Evolutionary conservation across 2,888 invertebrate species (phyloP).

Genomic region (Drosophila siamana): DNA sequence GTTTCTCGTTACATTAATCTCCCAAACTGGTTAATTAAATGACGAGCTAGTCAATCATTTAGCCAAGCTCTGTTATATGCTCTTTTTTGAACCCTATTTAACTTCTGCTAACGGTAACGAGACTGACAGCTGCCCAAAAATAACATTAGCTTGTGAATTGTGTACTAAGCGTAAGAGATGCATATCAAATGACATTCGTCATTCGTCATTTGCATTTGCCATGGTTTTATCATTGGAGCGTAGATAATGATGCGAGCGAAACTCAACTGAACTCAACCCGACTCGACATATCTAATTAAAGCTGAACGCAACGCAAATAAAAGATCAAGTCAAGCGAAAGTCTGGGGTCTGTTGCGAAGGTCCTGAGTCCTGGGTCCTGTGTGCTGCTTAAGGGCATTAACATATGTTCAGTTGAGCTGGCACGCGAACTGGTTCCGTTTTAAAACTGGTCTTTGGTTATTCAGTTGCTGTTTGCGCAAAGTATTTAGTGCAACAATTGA

Average conservation of each 20-base stretch:
- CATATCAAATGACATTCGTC: constrained; percentile 70
- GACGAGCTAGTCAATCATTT: constrained; percentile 6
- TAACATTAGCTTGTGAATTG: too few relatives aligned
- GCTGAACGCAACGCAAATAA: constrained; percentile 19
- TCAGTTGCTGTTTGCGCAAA: constrained; percentile 58
- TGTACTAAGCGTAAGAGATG: constrained; percentile 45
- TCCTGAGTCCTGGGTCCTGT: not conserved
- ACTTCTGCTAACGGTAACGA: constrained; percentile 5
- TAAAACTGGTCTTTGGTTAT: constrained; percentile 12
- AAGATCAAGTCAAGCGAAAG: constrained; percentile 45
- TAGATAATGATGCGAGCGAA: constrained; percentile 62
- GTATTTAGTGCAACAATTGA: constrained; percentile 80
- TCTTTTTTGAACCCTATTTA: constrained; percentile 38
- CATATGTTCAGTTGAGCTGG: constrained; percentile 51
- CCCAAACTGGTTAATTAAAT: constrained; percentile 30
- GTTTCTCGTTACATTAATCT: constrained; percentile 10
- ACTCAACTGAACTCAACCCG: not conserved
- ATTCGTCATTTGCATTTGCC: constrained; percentile 63
- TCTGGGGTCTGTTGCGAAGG: not conserved
- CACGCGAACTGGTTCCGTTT: constrained; percentile 69
- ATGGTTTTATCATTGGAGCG: constrained; percentile 66
- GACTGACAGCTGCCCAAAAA: constrained; percentile 40
- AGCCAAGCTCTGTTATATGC: not conserved
- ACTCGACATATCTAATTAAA: constrained; percentile 39
- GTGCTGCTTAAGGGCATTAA: constrained; percentile 53